Conservation (phyloP, 1,140 invertebrate species). For the Ips nitidus region DNA sequence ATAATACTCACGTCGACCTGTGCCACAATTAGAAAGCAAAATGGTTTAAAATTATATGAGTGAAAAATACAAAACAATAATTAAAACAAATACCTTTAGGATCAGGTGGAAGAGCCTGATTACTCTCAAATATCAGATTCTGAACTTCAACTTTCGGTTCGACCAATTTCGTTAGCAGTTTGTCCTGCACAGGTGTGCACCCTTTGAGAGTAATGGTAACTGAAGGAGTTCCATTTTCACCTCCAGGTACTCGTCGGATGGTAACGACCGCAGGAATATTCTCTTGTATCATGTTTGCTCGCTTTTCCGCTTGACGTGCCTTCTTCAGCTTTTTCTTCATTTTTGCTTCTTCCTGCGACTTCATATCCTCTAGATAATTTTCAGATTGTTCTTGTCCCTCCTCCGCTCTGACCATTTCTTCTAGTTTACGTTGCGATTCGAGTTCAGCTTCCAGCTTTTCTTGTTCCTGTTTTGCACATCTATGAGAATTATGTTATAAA, state of each 20-base stretch:
- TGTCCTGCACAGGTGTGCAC: conserved; percentile 71
- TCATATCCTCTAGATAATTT: conserved; percentile 23
- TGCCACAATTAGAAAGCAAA: too few species aligned
- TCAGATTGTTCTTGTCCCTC: conserved; percentile 29
- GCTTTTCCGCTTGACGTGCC: conserved; percentile 36
- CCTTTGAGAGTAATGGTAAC: conserved; percentile 76
- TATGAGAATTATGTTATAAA: too few species aligned
- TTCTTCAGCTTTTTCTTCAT: conserved; percentile 40
- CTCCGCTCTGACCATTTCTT: conserved; percentile 34
- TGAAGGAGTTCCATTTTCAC: conserved; percentile 65
- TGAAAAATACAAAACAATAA: too few species aligned
- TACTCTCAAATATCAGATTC: too few species aligned
- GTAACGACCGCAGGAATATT: conserved; percentile 65
- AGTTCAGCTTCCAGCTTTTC: conserved; percentile 40
- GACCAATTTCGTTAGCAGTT: conserved; percentile 70
- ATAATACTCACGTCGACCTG: too few species aligned
- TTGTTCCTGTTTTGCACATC: conserved; percentile 37
- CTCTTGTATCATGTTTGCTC: conserved; percentile 45
- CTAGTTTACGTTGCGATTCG: conserved; percentile 26
- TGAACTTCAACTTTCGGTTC: conserved; percentile 56
- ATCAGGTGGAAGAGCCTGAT: too few species aligned
- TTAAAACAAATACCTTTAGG: too few species aligned
- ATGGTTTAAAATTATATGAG: too few species aligned
- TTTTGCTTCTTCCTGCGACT: conserved; percentile 40
- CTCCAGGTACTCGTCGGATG: conserved; percentile 68